phyloP scores from a whole-genome alignment of 1,140 invertebrate species.

The Coelopa frigida region DNA sequence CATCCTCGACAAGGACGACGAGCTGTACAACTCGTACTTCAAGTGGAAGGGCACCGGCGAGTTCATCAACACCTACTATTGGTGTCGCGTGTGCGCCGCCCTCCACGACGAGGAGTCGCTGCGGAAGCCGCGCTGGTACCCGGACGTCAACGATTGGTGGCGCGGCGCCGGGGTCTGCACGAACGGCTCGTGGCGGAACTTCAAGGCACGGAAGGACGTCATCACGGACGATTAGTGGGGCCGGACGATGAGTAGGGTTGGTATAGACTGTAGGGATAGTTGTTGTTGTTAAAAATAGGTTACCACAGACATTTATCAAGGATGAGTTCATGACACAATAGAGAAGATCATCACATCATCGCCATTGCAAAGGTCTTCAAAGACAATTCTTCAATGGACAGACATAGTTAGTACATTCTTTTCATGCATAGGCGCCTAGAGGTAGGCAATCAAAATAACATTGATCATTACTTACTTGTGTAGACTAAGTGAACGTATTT shows the following conservation, averaged over 20 bases:
- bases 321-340: no score
- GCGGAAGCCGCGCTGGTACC: slow-evolving; percentile 57
- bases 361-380: no score
- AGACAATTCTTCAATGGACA: no score
- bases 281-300: slow-evolving; percentile 8
- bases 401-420: no score
- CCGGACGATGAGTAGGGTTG: slow-evolving; percentile 8
- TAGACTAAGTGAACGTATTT: no score
- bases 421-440: no score
- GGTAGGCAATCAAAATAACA: no score
- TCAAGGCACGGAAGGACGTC: slow-evolving; percentile 45
- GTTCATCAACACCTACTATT: slow-evolving; percentile 92
- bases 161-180: slow-evolving; percentile 66
- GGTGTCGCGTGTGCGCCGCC: slow-evolving; percentile 89
- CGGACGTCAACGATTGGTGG: slow-evolving; percentile 84
- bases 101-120: slow-evolving; percentile 65
- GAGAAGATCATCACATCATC: no score
- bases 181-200: slow-evolving; percentile 58
- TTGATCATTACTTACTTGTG: no score
- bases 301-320: no score
- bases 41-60: slow-evolving; percentile 88
- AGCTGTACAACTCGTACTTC: slow-evolving; percentile 88
- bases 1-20: slow-evolving; percentile 74
- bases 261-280: slow-evolving; percentile 17
- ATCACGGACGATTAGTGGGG: slow-evolving; percentile 38